Conservation (phyloP, 2,888 invertebrate genomes). For the Heliconius ethilla region DNA sequence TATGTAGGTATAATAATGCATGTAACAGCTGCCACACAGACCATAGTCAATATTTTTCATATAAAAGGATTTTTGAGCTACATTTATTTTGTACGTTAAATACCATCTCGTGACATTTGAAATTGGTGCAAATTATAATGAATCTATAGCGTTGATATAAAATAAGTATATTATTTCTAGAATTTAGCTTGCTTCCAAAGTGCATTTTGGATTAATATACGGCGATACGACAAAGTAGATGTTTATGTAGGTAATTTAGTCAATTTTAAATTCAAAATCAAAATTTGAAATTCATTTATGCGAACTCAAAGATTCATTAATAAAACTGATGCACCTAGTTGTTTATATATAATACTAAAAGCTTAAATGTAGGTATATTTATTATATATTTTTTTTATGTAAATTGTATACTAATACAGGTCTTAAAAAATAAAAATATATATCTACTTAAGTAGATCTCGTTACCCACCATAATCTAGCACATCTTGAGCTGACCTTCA, state of each 20-base stretch:
- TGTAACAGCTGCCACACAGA: slow-evolving; percentile 79
- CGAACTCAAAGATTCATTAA: background rate
- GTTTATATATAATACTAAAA: background rate
- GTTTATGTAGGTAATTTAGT: background rate
- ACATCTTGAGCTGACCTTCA: slow-evolving; percentile 16
- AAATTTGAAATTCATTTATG: background rate
- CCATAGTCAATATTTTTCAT: slow-evolving; percentile 63
- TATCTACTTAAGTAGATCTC: slow-evolving; percentile 11
- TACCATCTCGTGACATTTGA: slow-evolving; percentile 55
- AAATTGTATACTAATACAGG: background rate
- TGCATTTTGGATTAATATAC: slow-evolving; percentile 8
- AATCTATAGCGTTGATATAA: slow-evolving; percentile 46
- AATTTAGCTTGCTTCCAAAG: slow-evolving; percentile 25
- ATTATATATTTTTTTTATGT: background rate
- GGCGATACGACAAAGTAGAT: background rate
- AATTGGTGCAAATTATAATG: slow-evolving; percentile 71
- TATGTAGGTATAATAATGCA: slow-evolving; percentile 69
- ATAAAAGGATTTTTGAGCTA: slow-evolving; percentile 48
- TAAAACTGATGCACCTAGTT: background rate
- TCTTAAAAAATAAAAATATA: slow-evolving; percentile 2
- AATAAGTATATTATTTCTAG: background rate
- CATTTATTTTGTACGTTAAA: slow-evolving; percentile 35
- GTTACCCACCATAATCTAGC: slow-evolving; percentile 9
- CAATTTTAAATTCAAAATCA: background rate
- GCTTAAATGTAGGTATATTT: background rate